Evolutionary conservation across 2,797 vertebrate genomes (phyloP).

Genomic region (Hypotaenidia philippensis): DNA sequence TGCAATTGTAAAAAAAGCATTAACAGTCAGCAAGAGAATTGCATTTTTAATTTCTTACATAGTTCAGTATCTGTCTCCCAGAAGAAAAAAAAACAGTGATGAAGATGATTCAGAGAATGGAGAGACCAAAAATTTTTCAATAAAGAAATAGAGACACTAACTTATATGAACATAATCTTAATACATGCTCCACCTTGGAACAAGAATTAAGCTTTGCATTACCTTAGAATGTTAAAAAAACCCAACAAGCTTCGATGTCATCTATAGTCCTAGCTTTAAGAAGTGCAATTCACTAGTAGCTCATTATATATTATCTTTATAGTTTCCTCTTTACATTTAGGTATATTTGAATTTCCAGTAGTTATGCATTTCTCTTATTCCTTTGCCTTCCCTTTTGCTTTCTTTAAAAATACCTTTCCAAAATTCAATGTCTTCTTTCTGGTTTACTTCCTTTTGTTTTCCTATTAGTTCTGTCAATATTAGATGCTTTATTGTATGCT

Average conservation of each 20-base stretch:
- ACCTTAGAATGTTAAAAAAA: neutral
- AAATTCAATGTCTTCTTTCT: neutral
- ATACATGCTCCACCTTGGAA: neutral
- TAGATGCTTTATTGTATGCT: neutral
- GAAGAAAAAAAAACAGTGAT: neutral
- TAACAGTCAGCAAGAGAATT: neutral
- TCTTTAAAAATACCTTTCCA: neutral
- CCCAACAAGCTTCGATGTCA: neutral
- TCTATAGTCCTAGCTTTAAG: neutral
- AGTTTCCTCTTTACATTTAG: neutral
- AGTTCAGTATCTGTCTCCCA: neutral
- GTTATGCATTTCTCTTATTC: neutral
- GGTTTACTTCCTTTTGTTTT: neutral
- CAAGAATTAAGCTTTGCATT: neutral
- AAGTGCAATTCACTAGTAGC: neutral
- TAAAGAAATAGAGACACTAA: neutral
- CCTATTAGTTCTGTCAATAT: neutral
- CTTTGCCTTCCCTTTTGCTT: neutral
- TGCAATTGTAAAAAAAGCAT: neutral
- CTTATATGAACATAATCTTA: neutral
- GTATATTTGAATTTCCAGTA: neutral
- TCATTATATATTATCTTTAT: neutral
- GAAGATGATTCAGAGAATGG: neutral
- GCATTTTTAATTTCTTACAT: neutral
- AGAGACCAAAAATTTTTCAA: neutral